Percentiles rank a stretch among this genome's conserved stretches.
phyloP scores from a whole-genome alignment of 2,113 vertebrate species.

The Lonchura striata region DNA sequence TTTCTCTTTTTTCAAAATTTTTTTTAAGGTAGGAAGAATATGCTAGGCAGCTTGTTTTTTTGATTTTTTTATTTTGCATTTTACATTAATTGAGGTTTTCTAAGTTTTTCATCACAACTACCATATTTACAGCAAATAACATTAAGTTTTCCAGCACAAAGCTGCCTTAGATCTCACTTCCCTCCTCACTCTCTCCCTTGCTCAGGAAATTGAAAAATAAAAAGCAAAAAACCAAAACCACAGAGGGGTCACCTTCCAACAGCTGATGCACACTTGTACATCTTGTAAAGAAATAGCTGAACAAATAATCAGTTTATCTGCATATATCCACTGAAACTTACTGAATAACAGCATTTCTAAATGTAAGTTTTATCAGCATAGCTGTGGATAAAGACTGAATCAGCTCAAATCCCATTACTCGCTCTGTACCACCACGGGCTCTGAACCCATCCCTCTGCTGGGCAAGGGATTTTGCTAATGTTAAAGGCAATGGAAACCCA shows the following conservation, averaged over 20 bases:
- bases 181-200: not conserved
- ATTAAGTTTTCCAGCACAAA: not conserved
- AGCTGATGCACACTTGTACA: not conserved
- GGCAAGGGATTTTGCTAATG: not conserved
- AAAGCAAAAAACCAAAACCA: not conserved
- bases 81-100: not conserved
- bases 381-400: not conserved
- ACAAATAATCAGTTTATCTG: not conserved
- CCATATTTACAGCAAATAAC: not conserved
- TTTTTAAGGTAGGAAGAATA: not conserved
- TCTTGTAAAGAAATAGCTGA: not conserved
- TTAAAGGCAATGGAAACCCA: not conserved
- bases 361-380: not conserved
- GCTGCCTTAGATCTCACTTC: not conserved
- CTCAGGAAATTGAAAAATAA: not conserved
- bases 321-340: not conserved
- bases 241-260: not conserved
- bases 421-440: not conserved
- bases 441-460: not conserved
- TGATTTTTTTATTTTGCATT: not conserved
- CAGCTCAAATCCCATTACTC: not conserved
- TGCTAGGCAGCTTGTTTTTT: not conserved
- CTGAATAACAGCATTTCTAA: not conserved
- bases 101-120: not conserved
- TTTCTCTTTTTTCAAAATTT: not conserved